Percentiles rank a stretch among this genome's conserved stretches.
phyloP scores from a whole-genome alignment of 2,797 vertebrate genomes.

The Anabas testudineus region DNA sequence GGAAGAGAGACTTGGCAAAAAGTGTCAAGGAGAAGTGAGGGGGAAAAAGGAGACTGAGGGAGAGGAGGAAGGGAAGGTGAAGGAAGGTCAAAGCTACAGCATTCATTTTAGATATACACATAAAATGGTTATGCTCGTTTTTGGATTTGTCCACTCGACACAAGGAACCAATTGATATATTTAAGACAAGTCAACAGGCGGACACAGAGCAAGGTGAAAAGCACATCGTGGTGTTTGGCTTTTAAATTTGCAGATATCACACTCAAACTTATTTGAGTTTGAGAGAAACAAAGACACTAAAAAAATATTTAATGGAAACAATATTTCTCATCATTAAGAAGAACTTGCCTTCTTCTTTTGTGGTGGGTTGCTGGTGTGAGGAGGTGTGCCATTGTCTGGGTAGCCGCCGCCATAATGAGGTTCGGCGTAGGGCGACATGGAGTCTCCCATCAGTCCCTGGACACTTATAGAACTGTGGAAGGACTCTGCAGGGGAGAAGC shows the following conservation, averaged over 20 bases:
- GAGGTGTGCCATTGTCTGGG: slow-evolving; percentile 88
- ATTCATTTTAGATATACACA: slow-evolving; percentile 69
- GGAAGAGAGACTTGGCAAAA: slow-evolving; percentile 87
- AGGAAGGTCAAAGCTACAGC: slow-evolving; percentile 69
- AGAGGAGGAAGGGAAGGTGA: slow-evolving; percentile 28
- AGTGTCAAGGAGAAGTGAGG: slow-evolving; percentile 75
- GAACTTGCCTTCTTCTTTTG: slow-evolving; percentile 97
- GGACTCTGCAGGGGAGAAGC: slow-evolving; percentile 92
- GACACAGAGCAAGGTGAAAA: slow-evolving; percentile 49
- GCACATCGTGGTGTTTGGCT: slow-evolving; percentile 52
- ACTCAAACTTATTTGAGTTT: slow-evolving; percentile 34
- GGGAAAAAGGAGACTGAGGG: slow-evolving; percentile 37
- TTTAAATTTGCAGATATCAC: slow-evolving; percentile 41
- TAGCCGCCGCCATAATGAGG: slow-evolving; percentile 83
- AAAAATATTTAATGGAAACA: neutral
- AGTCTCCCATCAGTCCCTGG: slow-evolving; percentile 91
- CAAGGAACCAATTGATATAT: slow-evolving; percentile 29
- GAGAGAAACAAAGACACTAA: slow-evolving; percentile 29
- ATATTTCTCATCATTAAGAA: slow-evolving; percentile 4
- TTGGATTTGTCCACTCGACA: slow-evolving; percentile 36
- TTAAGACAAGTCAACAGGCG: slow-evolving; percentile 48
- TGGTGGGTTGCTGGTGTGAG: slow-evolving; percentile 92
- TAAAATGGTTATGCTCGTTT: slow-evolving; percentile 32
- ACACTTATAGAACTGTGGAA: slow-evolving; percentile 87
- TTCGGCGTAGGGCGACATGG: slow-evolving; percentile 90